Percentiles rank a stretch among this genome's conserved stretches.
These are phyloP conservation scores for Melopsittacus undulatus DNA, from an alignment of 2,797 vertebrate genomes.

Conservation along the genomic window DNA sequence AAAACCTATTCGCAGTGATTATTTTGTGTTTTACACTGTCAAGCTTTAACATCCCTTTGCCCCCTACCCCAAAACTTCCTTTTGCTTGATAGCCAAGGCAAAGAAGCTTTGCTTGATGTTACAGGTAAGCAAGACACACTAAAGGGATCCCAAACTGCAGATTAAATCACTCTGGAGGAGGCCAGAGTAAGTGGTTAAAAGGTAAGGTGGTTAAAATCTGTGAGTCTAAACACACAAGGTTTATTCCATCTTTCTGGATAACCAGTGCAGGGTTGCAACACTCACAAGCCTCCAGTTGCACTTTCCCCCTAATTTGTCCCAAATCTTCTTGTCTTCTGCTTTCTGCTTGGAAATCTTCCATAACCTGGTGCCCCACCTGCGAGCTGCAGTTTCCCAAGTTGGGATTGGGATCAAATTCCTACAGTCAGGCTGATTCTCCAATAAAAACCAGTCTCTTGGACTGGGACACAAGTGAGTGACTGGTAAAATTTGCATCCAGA, in stretches of 20 bases:
- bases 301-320: background rate
- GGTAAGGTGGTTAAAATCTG: background rate
- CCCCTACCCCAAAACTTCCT: background rate
- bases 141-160: background rate
- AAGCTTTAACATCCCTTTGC: background rate
- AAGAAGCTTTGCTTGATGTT: background rate
- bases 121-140: background rate
- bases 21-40: background rate
- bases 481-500: background rate
- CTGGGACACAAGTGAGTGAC: rapidly evolving
- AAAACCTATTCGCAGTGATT: background rate
- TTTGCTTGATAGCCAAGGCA: background rate
- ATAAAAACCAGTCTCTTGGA: background rate
- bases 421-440: background rate
- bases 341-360: background rate
- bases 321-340: background rate
- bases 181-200: background rate
- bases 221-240: background rate
- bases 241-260: background rate
- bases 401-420: background rate
- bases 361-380: too few relatives aligned
- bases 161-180: background rate
- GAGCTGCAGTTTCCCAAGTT: background rate
- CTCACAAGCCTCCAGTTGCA: background rate
- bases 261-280: background rate